Evolutionary conservation across 2,113 vertebrate genomes (phyloP).

Genomic region (Himantopus leucocephalus): DNA sequence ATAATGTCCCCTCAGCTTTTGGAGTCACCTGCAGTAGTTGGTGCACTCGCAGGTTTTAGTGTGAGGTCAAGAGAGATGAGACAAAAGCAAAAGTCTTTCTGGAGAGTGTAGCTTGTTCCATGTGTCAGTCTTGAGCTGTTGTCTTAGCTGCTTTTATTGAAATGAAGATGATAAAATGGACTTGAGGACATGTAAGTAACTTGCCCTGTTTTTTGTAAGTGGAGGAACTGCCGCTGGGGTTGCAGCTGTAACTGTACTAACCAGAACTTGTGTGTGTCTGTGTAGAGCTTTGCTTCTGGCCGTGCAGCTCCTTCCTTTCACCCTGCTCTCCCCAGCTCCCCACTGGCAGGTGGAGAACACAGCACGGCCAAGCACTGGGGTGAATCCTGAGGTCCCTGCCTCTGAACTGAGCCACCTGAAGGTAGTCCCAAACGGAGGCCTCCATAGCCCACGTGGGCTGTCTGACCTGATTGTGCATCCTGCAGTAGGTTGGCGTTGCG

Average conservation of each 20-base stretch:
- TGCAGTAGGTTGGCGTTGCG: fast-evolving
- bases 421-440: background rate
- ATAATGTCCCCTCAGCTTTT: background rate
- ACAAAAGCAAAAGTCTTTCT: background rate
- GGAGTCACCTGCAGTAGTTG: background rate
- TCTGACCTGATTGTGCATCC: no score
- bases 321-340: background rate
- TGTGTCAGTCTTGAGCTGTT: background rate
- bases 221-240: background rate
- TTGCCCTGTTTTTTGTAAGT: background rate
- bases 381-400: no score
- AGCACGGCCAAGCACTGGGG: background rate
- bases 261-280: no score
- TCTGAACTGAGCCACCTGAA: no score
- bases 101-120: background rate
- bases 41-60: background rate
- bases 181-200: background rate
- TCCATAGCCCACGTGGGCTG: fast-evolving
- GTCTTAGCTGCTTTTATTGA: background rate
- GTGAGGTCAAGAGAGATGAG: background rate
- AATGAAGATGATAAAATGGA: no score
- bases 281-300: background rate
- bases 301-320: no score
- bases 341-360: background rate
- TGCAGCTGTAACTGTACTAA: background rate